Evolutionary conservation across 1,140 invertebrate genomes (phyloP), one percentile per base, ranked within the genome.

Genomic region (Lepidurus apus): DNA sequence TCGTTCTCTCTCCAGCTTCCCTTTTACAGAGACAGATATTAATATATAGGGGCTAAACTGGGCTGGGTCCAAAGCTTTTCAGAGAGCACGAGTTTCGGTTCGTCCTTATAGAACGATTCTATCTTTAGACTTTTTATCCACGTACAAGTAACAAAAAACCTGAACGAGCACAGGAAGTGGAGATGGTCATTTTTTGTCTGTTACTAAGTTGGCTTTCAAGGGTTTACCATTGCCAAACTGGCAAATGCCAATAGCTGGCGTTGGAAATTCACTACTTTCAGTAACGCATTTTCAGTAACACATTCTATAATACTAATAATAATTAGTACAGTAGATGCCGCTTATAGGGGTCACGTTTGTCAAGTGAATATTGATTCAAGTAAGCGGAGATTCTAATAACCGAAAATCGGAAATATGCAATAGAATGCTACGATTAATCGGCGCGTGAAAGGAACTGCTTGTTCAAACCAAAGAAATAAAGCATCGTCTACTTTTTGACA

Each of bases 31-130:
- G 13, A 44, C 34, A 43, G 43, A 24, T 75, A 75, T 75, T n/a
- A 65, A 65, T 65, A 65, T 65, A 65, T 65, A 65, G 53, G 53
- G 21, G 53, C 21, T 7, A 65, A 65, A 65, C 53, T 65, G 53
- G 53, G 53, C 53, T 65, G 9, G 6, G 53, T 65, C 53, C 53
- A 65, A 65, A 13, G 21, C 21, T 65, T 65, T 21, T 13, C 21
- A 65, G 78, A 73, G 73, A 24, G 24, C 74, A 77, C 43, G 74
- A 43, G 43, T 26, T 75, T 79, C 0, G 7, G 17, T 34, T 81
- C 11, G 13, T 34, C 34, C 65, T 53, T 77, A 21, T 65, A 65
- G 53, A 17, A 65, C 13, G 53, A 65, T n/a, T 7, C 53, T 65
- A 65, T 65, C 53, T 65, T 65, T 65, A 65, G 53, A 65, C 53